phyloP scores from a whole-genome alignment of 2,888 invertebrate species.

The Brachypterus glaber region DNA sequence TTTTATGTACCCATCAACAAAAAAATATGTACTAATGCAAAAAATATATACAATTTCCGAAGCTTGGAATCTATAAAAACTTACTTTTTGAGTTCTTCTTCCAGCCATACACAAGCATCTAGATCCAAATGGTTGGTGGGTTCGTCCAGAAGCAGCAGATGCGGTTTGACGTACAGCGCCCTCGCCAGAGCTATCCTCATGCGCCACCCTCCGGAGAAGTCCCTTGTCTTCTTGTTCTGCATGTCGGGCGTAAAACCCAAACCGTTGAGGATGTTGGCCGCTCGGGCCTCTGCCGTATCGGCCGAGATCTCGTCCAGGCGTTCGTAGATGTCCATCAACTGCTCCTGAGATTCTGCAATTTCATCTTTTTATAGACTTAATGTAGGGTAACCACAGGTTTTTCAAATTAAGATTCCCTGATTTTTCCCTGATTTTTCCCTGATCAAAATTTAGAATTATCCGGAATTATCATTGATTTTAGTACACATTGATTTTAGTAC shows the following conservation, averaged over 20 bases:
- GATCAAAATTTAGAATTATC: too few relatives aligned
- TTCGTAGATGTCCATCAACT: conserved; percentile 95
- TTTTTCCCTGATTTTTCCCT: too few relatives aligned
- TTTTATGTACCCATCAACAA: too few relatives aligned
- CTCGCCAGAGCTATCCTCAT: conserved; percentile 95
- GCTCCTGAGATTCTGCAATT: conserved; percentile 79
- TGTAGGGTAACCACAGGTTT: too few relatives aligned
- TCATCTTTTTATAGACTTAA: too few relatives aligned
- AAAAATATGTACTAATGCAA: too few relatives aligned
- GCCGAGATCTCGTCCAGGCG: conserved; percentile 94
- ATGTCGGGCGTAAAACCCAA: conserved; percentile 84
- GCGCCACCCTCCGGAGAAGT: conserved; percentile 92
- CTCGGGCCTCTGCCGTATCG: conserved; percentile 88
- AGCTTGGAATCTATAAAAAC: too few relatives aligned
- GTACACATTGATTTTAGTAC: conserved; percentile 2
- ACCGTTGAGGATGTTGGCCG: conserved; percentile 91
- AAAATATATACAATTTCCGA: too few relatives aligned
- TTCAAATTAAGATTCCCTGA: too few relatives aligned
- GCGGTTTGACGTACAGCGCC: conserved; percentile 93
- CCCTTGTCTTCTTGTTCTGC: conserved; percentile 79
- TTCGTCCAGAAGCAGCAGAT: conserved; percentile 68
- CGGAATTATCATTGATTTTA: conserved; percentile 5
- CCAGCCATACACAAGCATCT: conserved; percentile 99
- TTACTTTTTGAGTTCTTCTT: conserved; percentile 89
- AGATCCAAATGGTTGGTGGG: conserved; percentile 93